These are phyloP conservation scores for Fopius arisanus DNA, from an alignment of 1,140 invertebrate genomes.

Conservation along the genomic window DNA sequence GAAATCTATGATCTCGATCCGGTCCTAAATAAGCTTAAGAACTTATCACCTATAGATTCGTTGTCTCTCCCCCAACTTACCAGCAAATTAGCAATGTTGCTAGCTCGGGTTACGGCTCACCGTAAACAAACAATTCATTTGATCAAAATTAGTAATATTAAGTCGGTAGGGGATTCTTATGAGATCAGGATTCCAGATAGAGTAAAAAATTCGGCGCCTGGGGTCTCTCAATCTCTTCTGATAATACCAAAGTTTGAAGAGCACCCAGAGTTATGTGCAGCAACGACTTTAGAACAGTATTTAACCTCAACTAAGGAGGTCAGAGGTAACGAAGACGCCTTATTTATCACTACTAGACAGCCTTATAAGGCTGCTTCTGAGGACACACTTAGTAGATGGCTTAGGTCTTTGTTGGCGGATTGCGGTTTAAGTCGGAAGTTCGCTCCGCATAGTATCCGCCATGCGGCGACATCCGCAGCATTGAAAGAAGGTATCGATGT, in stretches of 20 bases:
- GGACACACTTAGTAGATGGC: slow-evolving; percentile 24
- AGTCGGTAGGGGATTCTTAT: background rate
- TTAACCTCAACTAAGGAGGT: slow-evolving; percentile 16
- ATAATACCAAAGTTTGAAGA: slow-evolving; percentile 14
- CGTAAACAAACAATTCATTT: slow-evolving; percentile 42
- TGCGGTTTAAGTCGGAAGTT: slow-evolving; percentile 16
- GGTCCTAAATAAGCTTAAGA: background rate
- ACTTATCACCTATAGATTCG: background rate
- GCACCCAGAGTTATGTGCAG: slow-evolving; percentile 20
- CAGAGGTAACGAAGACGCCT: background rate
- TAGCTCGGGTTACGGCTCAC: slow-evolving; percentile 34
- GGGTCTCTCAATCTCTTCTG: slow-evolving; percentile 17
- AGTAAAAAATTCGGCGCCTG: slow-evolving; percentile 20
- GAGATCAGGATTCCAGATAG: slow-evolving; percentile 16
- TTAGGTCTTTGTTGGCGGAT: slow-evolving; percentile 12
- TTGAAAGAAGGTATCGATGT: slow-evolving; percentile 5
- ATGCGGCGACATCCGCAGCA: slow-evolving; percentile 23
- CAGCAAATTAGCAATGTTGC: slow-evolving; percentile 29
- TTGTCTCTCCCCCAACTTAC: slow-evolving; percentile 19
- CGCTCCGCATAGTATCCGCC: slow-evolving; percentile 20
- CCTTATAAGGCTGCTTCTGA: slow-evolving; percentile 19
- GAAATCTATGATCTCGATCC: slow-evolving; percentile 23
- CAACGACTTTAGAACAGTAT: slow-evolving; percentile 14
- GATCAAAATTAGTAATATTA: slow-evolving; percentile 27
- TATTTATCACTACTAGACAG: slow-evolving; percentile 24